Conservation (phyloP, 2,888 invertebrate species). For the Hirtodrosophila duncani region DNA sequence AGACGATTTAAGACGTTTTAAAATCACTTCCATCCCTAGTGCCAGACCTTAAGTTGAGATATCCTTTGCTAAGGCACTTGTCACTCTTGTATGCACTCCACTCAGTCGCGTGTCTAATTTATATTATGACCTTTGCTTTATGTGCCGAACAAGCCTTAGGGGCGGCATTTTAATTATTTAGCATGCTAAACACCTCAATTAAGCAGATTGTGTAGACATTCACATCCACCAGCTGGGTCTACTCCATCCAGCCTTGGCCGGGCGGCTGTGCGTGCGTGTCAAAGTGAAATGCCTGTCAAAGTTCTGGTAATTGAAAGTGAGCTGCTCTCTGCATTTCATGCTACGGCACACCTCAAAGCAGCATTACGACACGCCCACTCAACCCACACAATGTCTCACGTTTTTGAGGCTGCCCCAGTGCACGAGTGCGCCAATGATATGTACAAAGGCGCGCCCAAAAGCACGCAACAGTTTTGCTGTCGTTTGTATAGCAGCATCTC, state of each 20-base stretch:
- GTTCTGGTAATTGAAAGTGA: conserved; percentile 30
- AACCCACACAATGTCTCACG: neutral
- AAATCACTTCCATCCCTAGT: too few relatives aligned
- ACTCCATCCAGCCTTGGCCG: too few relatives aligned
- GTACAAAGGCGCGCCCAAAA: conserved; percentile 43
- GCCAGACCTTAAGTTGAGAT: too few relatives aligned
- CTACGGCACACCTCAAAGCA: conserved; percentile 46
- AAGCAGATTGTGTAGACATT: conserved; percentile 53
- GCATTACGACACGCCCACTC: conserved; percentile 4
- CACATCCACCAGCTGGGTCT: conserved; percentile 17
- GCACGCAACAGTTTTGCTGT: conserved; percentile 63
- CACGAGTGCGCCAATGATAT: conserved; percentile 65
- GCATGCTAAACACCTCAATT: conserved; percentile 63
- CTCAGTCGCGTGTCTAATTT: conserved; percentile 64
- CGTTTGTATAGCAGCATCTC: conserved; percentile 44
- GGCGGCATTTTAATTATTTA: conserved; percentile 51
- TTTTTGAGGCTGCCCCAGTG: conserved; percentile 43
- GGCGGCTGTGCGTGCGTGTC: conserved; percentile 46
- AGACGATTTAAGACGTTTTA: too few relatives aligned
- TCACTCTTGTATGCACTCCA: conserved; percentile 29
- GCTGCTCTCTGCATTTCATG: conserved; percentile 40
- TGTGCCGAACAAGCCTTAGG: conserved; percentile 7
- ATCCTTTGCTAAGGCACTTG: conserved; percentile 23
- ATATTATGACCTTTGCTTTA: conserved; percentile 57
- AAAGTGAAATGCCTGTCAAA: conserved; percentile 23